Base-by-base conservation (phyloP, 2,113 vertebrate genomes). In the Hemibagrus wyckioides region DNA sequence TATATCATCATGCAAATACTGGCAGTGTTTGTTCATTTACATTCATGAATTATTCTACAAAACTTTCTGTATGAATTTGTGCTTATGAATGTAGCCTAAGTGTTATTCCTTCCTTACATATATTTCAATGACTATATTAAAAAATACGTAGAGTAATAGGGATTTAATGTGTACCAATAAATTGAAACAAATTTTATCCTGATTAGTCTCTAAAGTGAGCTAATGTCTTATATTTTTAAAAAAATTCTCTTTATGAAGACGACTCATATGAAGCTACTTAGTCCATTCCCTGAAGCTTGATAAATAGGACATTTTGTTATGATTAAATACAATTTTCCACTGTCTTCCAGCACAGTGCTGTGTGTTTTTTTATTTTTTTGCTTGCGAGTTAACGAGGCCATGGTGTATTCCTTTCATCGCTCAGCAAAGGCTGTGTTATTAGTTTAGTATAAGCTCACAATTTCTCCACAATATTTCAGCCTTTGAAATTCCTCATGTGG, bases 401-500 rank as follows among this genome's bases (percentile, higher is more conserved):
- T 50, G 57, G 80, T 87, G 86, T 83, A 87, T 83, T 83, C 19
- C 56, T 83, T 52, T 75, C 80, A 65, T 50, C 10, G n/a, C 33
- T 87, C 30, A 54, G 80, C 41, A 57, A 86, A 39, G 39, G 39
- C 67, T 63, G 36, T 36, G 69, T 83, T 87, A 87, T 83, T 87
- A 87, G 81, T 75, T 87, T 61, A 23, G 67, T 52, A 36, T 80
- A 48, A 41, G 57, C 67, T 75, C 80, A 63, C 56, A 23, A 9
- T 65, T 91, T 89, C 92, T 89, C 89, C 90, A 86, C 92, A 94
- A 92, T 90, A 90, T 90, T 93, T 92, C 86, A 92, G 86, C 91
- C 91, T 88, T 91, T 92, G 90, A 92, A 92, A 93, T 90, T 90
- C 91, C 92, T 92, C 91, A 90, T 77, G 86, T 89, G 85, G 92